Conservation (phyloP, 1,140 invertebrate species). For the Lucilia sericata region DNA sequence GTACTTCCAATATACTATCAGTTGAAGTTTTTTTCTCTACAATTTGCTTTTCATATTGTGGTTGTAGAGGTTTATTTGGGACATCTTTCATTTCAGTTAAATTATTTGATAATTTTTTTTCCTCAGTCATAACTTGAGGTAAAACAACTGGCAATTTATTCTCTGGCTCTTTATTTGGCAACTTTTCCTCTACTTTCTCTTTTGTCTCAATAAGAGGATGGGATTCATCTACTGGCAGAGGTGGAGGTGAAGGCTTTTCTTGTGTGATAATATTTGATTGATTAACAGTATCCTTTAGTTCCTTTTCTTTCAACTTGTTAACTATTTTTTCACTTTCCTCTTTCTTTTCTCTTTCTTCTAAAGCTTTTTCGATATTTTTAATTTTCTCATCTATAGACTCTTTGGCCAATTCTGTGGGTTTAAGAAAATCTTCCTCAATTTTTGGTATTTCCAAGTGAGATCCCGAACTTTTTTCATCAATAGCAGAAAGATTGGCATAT, state of each 20-base stretch:
- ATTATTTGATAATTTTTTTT: not conserved
- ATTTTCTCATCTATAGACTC: slow-evolving; percentile 33
- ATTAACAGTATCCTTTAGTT: not conserved
- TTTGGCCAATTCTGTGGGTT: not conserved
- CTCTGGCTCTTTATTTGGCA: slow-evolving; percentile 13
- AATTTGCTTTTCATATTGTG: not conserved
- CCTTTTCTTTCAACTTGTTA: not conserved
- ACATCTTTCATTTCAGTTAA: not conserved
- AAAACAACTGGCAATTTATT: not conserved
- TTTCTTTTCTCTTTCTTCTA: slow-evolving; percentile 42
- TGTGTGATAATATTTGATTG: not conserved
- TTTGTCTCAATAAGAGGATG: slow-evolving; percentile 44
- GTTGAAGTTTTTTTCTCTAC: not conserved
- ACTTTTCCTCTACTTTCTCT: slow-evolving; percentile 6
- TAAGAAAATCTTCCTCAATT: slow-evolving; percentile 29
- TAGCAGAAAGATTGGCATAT: slow-evolving; percentile 84
- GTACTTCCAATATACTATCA: not conserved
- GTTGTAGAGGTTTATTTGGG: not conserved
- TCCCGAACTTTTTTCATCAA: slow-evolving; percentile 72
- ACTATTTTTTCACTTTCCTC: not conserved
- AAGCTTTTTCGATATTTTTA: slow-evolving; percentile 47
- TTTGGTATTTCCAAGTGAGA: slow-evolving; percentile 53
- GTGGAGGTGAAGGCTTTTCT: slow-evolving; percentile 53
- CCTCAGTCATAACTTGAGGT: not conserved
- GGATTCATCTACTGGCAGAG: slow-evolving; percentile 59